Base-by-base conservation (phyloP, 2,113 vertebrate species). In the Phoxinus phoxinus region DNA sequence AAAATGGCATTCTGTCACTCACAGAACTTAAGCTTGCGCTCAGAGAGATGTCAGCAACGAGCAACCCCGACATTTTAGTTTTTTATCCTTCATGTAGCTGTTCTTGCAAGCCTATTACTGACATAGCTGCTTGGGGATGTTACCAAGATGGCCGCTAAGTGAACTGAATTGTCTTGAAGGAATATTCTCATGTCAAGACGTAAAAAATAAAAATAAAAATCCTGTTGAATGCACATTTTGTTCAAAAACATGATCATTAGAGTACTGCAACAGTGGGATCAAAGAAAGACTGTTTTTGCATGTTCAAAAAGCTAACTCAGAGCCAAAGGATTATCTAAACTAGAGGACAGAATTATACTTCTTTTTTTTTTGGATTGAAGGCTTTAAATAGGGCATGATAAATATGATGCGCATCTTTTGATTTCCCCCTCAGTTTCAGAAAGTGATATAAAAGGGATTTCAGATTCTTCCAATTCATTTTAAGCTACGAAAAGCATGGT, bases 301-400 rank as follows among this genome's bases (percentile, higher is more conserved):
- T 48, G 72, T 41, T 71, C 67, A 71, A 41, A 71, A 71, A 10
- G 3, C 35, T 21, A 71, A 23, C 67, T 23, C 9, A 37, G 9
- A 71, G 35, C 67, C 35, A 71, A 41, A 23, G 67, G 67, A 71
- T 41, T 71, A 71, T 71, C 72, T 74, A 74, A 74, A 74, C 72
- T 27, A n/a, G 12, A 74, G n/a, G 37, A 74, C 72, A 48, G 37
- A 74, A 46, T 74, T 72, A 23, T 19, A 69, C 32, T 73, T 25
- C 3, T 44, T 73, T 15, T 73, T 44, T 46, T 46, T 74, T 48
- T 2, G 25, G 41, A 27, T 75, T 51, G 72, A 48, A 75, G 72
- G 72, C n/a, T 48, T 44, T 75, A 75, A 48, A 48, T 48, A 23
- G 41, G n/a, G 13, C 72, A 74, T 41, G 35, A 72, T n/a, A 72